These are phyloP conservation scores for Drosophila subquinaria DNA, from an alignment of 2,888 invertebrate species.

Conservation along the genomic window DNA sequence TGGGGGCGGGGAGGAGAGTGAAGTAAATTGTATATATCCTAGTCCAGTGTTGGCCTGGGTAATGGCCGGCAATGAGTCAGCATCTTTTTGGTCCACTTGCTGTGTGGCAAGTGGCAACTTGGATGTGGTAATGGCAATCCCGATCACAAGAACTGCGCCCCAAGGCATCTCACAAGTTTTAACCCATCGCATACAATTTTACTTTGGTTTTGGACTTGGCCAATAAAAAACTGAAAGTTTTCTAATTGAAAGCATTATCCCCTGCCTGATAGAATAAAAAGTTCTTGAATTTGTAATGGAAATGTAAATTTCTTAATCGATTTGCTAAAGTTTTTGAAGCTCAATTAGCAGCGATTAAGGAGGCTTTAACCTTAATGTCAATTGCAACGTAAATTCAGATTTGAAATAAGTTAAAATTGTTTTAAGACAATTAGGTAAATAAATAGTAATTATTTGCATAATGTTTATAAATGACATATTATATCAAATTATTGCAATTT, in stretches of 20 bases:
- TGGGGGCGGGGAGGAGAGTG: background rate
- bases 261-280: conserved; percentile 2
- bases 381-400: background rate
- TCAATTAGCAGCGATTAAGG: conserved; percentile 1
- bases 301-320: conserved; percentile 16
- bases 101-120: background rate
- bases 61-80: conserved; percentile 55
- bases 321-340: background rate
- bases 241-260: conserved; percentile 48
- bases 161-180: conserved; percentile 9
- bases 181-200: conserved; percentile 31
- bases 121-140: background rate
- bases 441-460: background rate
- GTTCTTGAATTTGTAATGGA: conserved; percentile 15
- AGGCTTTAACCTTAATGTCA: background rate
- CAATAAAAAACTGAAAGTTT: conserved; percentile 22
- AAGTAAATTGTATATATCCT: conserved; percentile 4
- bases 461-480: background rate
- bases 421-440: background rate
- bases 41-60: conserved; percentile 34
- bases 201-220: conserved; percentile 17
- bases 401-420: background rate
- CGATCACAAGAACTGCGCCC: conserved; percentile 3
- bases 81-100: conserved; percentile 12
- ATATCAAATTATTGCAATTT: no score